Base-by-base conservation (phyloP, 1,140 invertebrate genomes). In the Trichonephila clavipes region DNA sequence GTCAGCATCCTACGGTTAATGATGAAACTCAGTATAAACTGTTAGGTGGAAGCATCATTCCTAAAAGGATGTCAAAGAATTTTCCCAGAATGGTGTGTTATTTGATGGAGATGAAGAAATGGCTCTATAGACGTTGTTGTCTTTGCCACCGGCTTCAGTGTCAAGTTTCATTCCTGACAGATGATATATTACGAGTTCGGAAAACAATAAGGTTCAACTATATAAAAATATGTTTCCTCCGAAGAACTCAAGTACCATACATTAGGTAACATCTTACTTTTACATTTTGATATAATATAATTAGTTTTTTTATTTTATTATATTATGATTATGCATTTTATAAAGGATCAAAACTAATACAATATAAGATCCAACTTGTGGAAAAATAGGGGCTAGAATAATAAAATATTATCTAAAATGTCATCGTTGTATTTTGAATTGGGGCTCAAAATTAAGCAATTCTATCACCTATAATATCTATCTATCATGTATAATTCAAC, bases 1-100 rank as follows among this genome's bases (percentile, higher is more conserved):
- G 95, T 21, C 96, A 96, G 81, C 96, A 97, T 95, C 96, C 96
- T 7, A 96, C 96, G 44, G 96, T 97, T 21, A 97, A 97, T 95
- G 96, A 97, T 94, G 96, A 96, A 40, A 94, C 97, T 18, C 96
- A 96, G 5, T 96, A 96, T 91, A 95, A 96, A 18, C 95, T 97
- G 21, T 95, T 96, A 90, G 95, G 94, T 40, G 96, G 96, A 16
- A 94, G 95, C 10, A 95, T 97, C 51, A 95, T 95, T 18, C 94
- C 96, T 51, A 96, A 96, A 95, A 95, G 62, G 95, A 96, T 93
- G 95, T 96, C 10, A 95, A 95, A 51, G 87, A 94, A 44, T 95
- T 96, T 92, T 95, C 95, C 14, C 94, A 95, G 92, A 94, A 95
- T 69, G 95, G 95, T 44, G 96, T 96, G 12, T 85, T 95, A 44